Conservation (phyloP, 2,888 invertebrate genomes). For the Brenthis daphne region DNA sequence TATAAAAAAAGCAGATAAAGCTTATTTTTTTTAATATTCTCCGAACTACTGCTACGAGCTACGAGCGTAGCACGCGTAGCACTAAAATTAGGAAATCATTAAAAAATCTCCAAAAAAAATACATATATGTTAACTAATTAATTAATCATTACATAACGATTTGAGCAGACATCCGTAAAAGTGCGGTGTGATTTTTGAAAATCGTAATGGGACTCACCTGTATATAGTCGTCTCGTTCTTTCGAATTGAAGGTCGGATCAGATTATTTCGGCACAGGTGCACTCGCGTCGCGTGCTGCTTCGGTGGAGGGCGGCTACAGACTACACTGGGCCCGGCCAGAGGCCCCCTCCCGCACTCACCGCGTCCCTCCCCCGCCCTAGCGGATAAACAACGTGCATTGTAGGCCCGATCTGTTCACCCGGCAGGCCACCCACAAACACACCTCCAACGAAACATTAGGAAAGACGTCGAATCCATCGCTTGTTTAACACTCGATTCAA, state of each 20-base stretch:
- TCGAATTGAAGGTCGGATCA: conserved; percentile 76
- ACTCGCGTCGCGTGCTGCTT: conserved; percentile 66
- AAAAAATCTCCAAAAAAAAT: not conserved
- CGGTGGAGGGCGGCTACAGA: conserved; percentile 68
- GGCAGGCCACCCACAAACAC: conserved; percentile 57
- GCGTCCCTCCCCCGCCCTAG: conserved; percentile 58
- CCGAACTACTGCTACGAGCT: conserved; percentile 39
- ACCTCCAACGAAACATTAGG: conserved; percentile 48
- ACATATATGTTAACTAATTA: not conserved
- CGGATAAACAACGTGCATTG: conserved; percentile 82
- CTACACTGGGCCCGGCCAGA: conserved; percentile 72
- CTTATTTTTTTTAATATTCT: not conserved
- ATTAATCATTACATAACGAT: not conserved
- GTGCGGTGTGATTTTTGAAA: conserved; percentile 34
- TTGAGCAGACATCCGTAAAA: not conserved
- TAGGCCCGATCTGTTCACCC: conserved; percentile 75
- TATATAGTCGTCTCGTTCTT: conserved; percentile 77
- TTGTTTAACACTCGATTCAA: not conserved
- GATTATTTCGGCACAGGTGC: conserved; percentile 59
- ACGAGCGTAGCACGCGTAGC: conserved; percentile 39
- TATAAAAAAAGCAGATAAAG: not conserved
- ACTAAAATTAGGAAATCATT: not conserved
- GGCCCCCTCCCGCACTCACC: conserved; percentile 53
- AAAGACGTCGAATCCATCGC: conserved; percentile 39
- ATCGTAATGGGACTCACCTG: conserved; percentile 62